phyloP scores from a whole-genome alignment of 2,797 vertebrate species.

The Danio aesculapii region DNA sequence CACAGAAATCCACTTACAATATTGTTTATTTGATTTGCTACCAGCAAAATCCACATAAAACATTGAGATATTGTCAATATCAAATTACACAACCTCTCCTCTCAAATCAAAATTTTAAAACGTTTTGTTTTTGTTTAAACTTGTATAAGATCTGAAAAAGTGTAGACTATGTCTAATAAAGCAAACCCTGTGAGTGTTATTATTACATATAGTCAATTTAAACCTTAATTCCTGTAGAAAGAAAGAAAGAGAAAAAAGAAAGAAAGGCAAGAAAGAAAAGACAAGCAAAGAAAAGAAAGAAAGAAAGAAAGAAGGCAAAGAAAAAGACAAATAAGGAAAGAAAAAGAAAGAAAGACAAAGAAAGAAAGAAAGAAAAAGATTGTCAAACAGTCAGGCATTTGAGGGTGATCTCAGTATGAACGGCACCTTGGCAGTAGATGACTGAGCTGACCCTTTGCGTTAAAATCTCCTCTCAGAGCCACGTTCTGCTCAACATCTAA shows the following conservation, averaged over 20 bases:
- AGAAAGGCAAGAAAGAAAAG: background rate
- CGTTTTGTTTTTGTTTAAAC: too few species aligned
- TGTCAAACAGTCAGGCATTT: conserved; percentile 20
- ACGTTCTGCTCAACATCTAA: conserved; percentile 32
- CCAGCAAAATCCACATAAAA: background rate
- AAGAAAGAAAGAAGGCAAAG: too few species aligned
- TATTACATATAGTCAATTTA: too few species aligned
- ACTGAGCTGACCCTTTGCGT: conserved; percentile 46
- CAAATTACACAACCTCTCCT: background rate
- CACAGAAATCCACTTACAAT: background rate
- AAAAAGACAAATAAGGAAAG: too few species aligned
- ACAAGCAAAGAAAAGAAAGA: too few species aligned
- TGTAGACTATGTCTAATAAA: background rate
- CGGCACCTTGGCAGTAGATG: conserved; percentile 33
- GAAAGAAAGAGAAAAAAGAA: too few species aligned
- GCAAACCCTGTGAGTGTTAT: background rate
- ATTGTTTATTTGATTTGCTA: background rate
- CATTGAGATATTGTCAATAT: background rate
- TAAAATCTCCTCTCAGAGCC: conserved; percentile 31
- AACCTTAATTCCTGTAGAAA: conserved; percentile 3
- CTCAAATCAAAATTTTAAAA: too few species aligned
- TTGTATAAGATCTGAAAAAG: too few species aligned
- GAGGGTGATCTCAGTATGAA: conserved; percentile 16
- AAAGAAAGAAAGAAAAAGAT: too few species aligned
- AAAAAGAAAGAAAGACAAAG: too few species aligned